Conservation (phyloP, 2,888 invertebrate genomes). For the Priocnemis perturbator region DNA sequence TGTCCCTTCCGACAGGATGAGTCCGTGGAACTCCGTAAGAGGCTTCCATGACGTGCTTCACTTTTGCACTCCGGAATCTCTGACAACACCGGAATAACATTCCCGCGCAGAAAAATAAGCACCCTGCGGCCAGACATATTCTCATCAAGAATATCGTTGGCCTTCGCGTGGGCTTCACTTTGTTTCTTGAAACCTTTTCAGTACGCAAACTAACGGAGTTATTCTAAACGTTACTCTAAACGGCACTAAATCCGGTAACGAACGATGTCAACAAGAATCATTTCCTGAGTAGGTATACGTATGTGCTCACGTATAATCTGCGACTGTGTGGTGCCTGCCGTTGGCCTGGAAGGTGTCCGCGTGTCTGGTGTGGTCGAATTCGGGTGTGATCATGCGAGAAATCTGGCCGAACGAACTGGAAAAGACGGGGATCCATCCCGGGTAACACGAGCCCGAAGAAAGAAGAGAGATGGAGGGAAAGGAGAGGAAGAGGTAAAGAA, state of each 20-base stretch:
- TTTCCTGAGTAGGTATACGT: neutral
- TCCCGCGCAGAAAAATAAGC: constrained; percentile 9
- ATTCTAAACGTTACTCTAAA: too few species aligned
- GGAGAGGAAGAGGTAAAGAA: too few species aligned
- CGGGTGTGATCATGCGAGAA: constrained; percentile 67
- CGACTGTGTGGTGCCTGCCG: constrained; percentile 4
- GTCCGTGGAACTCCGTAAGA: constrained; percentile 72
- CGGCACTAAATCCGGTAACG: neutral
- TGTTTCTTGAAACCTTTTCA: too few species aligned
- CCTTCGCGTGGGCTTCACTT: too few species aligned
- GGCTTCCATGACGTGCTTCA: constrained; percentile 64
- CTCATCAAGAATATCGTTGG: too few species aligned
- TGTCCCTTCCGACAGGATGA: constrained; percentile 72
- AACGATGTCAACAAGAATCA: constrained; percentile 15
- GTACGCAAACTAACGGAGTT: too few species aligned
- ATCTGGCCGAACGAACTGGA: constrained; percentile 70
- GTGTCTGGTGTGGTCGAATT: constrained; percentile 55
- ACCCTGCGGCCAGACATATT: neutral
- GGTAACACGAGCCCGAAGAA: constrained; percentile 64
- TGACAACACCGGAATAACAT: constrained; percentile 34
- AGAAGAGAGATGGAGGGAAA: too few species aligned
- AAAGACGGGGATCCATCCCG: constrained; percentile 63
- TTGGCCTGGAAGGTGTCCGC: constrained; percentile 42
- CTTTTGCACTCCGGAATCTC: constrained; percentile 38
- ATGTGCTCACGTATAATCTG: too few species aligned